Evolutionary conservation across 2,797 vertebrate species (phyloP).

Genomic region (Argya squamiceps): DNA sequence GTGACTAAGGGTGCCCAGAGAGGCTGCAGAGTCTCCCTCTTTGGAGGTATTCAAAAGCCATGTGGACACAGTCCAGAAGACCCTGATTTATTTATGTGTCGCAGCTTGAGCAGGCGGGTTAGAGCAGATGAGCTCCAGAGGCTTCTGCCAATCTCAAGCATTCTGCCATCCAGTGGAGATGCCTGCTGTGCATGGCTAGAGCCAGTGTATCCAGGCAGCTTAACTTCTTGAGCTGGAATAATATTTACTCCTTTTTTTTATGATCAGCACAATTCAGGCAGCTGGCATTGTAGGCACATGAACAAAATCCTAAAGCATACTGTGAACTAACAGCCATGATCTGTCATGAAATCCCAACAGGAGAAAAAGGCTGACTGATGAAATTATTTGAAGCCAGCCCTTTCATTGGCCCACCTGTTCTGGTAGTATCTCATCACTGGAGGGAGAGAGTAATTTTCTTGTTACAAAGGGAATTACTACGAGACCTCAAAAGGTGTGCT

Average conservation of each 20-base stretch:
- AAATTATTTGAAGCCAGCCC: neutral
- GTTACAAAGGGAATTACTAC: neutral
- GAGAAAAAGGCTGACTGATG: neutral
- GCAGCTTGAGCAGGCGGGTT: fast-evolving
- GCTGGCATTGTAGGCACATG: neutral
- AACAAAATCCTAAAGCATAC: neutral
- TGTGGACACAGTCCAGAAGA: neutral
- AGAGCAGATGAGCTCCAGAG: neutral
- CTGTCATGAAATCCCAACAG: neutral
- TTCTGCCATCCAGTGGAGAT: neutral
- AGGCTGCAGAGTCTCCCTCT: neutral
- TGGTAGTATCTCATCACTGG: neutral
- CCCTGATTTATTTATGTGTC: neutral
- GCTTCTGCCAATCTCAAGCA: neutral
- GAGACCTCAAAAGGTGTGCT: conserved; percentile 3
- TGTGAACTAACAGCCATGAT: neutral
- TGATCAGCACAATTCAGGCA: fast-evolving
- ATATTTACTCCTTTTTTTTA: neutral
- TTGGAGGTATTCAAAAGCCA: neutral
- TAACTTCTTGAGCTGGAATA: neutral
- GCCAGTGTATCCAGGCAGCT: neutral
- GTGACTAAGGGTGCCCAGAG: neutral
- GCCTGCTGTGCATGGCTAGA: neutral
- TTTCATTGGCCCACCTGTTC: neutral
- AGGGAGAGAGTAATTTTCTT: conserved; percentile 1